phyloP scores from a whole-genome alignment of 2,797 vertebrate species.

The Spinibarbus caldwelli region DNA sequence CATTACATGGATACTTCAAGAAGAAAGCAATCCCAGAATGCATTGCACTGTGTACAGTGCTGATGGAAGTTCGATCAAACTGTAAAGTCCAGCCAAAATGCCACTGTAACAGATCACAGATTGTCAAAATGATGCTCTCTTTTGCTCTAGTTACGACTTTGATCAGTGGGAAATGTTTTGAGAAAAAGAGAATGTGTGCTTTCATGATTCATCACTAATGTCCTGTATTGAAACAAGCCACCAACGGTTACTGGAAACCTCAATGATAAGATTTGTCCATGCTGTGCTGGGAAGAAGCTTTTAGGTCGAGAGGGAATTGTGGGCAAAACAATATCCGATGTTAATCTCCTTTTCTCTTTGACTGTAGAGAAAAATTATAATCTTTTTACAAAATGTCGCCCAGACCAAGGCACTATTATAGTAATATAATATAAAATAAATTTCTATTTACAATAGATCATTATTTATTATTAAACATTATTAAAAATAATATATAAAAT shows the following conservation, averaged over 20 bases:
- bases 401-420: neutral
- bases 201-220: neutral
- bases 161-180: neutral
- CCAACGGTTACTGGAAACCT: conserved; percentile 18
- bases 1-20: neutral
- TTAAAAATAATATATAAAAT: neutral
- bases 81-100: neutral
- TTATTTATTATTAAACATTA: neutral
- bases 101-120: neutral
- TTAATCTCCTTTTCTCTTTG: neutral
- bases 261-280: conserved; percentile 9
- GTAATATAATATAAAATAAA: neutral
- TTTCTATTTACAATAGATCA: neutral
- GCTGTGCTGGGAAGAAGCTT: conserved; percentile 26
- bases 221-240: neutral
- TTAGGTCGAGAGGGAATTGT: neutral
- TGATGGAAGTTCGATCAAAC: conserved; percentile 45
- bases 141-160: neutral
- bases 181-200: neutral
- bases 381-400: neutral
- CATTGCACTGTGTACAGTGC: neutral
- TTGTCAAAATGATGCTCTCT: neutral
- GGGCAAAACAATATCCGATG: conserved; percentile 6
- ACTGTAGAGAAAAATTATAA: neutral
- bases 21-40: conserved; percentile 1